Conservation (phyloP, 2,888 invertebrate species). For the Eupithecia subfuscata region DNA sequence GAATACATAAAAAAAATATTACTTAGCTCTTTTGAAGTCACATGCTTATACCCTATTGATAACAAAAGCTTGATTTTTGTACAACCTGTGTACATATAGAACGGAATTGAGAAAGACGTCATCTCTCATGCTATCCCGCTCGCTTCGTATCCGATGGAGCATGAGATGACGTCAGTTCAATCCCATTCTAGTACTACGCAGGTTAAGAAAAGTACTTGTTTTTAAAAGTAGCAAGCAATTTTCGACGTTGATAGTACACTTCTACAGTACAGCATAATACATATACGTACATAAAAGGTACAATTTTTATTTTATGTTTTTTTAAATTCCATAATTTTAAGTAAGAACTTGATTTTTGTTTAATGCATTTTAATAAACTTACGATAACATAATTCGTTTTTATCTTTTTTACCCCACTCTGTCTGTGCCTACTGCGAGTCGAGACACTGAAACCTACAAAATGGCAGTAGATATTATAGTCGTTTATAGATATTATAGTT, state of each 20-base stretch:
- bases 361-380: constrained; percentile 11
- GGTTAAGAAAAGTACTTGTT: background rate
- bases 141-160: background rate
- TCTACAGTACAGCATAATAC: background rate
- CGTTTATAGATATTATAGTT: no score
- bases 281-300: background rate
- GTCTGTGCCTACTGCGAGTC: background rate
- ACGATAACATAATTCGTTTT: background rate
- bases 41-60: no score
- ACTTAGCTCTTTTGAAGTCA: no score
- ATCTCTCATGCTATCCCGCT: background rate
- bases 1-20: no score
- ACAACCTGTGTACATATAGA: background rate
- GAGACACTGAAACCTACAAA: background rate
- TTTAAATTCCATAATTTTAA: constrained; percentile 1
- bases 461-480: no score
- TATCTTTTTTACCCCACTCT: background rate
- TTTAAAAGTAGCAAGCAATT: background rate
- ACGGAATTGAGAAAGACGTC: background rate
- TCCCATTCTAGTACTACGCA: background rate
- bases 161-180: background rate
- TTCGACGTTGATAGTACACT: background rate
- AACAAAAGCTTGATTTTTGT: background rate
- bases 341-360: background rate
- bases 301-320: background rate